Percentiles rank a stretch among this genome's conserved stretches.
phyloP scores from a whole-genome alignment of 2,797 vertebrate species.

The Gymnocypris eckloni region DNA sequence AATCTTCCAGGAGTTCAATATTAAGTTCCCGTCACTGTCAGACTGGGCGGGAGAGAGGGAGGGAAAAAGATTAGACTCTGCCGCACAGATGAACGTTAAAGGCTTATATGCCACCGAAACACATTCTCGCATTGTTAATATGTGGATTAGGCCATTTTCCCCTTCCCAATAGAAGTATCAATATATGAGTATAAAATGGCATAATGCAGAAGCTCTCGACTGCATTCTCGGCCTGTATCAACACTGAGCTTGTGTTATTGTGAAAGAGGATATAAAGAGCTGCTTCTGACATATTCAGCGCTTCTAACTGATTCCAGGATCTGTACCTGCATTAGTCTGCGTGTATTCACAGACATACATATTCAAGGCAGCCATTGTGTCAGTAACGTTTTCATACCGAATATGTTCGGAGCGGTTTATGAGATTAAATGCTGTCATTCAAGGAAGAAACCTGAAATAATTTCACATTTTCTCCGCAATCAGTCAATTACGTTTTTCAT shows the following conservation, averaged over 20 bases:
- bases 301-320: slow-evolving; percentile 27
- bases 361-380: slow-evolving; percentile 11
- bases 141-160: slow-evolving; percentile 56
- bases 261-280: slow-evolving; percentile 21
- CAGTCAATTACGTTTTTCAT: slow-evolving; percentile 67
- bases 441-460: slow-evolving; percentile 49
- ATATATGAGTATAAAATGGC: slow-evolving; percentile 47
- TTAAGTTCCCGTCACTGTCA: slow-evolving; percentile 76
- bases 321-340: slow-evolving; percentile 31
- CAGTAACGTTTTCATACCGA: slow-evolving; percentile 23
- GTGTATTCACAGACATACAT: slow-evolving; percentile 23
- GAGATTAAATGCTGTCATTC: slow-evolving; percentile 58
- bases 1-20: slow-evolving; percentile 84
- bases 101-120: slow-evolving; percentile 45
- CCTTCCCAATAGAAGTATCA: slow-evolving; percentile 47
- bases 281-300: slow-evolving; percentile 1
- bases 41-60: slow-evolving; percentile 73
- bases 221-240: slow-evolving; percentile 3
- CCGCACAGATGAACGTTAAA: slow-evolving; percentile 64
- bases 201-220: slow-evolving; percentile 5
- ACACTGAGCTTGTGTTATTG: slow-evolving; percentile 2
- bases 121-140: slow-evolving; percentile 55
- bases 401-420: slow-evolving; percentile 45
- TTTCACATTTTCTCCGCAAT: slow-evolving; percentile 65
- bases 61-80: slow-evolving; percentile 73